A percentile compares a stretch with the other conserved stretches of the same genome.
Conservation (phyloP, 2,113 vertebrate species). For the Catagonus wagneri region DNA sequence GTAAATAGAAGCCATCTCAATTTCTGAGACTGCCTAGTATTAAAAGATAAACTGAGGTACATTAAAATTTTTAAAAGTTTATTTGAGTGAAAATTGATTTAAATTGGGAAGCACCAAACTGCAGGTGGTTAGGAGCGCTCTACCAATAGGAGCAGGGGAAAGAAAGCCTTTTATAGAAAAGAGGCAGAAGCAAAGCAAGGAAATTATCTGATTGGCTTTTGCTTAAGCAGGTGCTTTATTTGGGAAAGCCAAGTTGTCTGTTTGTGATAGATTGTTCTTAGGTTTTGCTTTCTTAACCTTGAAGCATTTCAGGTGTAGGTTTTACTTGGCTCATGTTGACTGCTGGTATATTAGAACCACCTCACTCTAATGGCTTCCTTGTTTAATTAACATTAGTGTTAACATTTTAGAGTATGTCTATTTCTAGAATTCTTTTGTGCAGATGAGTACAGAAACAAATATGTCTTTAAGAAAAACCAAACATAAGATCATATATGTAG, state of each 20-base stretch:
- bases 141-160: not conserved
- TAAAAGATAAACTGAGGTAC: not conserved
- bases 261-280: not conserved
- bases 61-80: not conserved
- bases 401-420: not conserved
- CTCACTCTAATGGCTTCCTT: not conserved
- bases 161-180: not conserved
- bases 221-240: not conserved
- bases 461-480: not conserved
- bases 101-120: not conserved
- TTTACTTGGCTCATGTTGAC: not conserved
- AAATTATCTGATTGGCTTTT: not conserved
- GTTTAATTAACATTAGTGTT: not conserved
- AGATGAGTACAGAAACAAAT: not conserved
- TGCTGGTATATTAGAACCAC: not conserved
- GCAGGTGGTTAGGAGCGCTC: not conserved
- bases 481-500: not conserved
- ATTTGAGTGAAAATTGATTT: not conserved
- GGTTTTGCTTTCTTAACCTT: not conserved
- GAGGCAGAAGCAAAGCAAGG: not conserved
- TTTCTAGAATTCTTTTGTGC: not conserved
- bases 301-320: not conserved
- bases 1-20: not conserved
- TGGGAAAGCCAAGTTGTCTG: not conserved
- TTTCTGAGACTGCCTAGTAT: not conserved